Evolutionary conservation across 2,113 vertebrate species (phyloP).

Genomic region (Tympanuchus pallidicinctus): DNA sequence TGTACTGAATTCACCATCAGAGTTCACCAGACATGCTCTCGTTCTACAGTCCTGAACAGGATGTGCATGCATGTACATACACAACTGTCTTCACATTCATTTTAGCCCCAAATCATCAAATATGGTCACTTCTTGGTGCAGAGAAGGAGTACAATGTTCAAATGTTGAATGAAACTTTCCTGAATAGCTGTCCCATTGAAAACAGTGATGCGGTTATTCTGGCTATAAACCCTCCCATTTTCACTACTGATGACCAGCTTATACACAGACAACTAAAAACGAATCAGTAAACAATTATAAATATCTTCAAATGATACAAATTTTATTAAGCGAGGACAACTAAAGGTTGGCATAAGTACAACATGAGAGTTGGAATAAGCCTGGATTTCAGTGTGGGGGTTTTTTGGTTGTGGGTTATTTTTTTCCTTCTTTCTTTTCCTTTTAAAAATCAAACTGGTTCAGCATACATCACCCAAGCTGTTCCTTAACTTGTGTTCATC

Average conservation of each 20-base stretch:
- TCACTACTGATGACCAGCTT: background rate
- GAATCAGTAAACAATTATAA: background rate
- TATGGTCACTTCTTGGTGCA: background rate
- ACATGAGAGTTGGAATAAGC: background rate
- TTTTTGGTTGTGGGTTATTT: background rate
- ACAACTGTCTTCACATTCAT: background rate
- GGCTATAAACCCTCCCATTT: background rate
- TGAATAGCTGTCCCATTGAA: background rate
- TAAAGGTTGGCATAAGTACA: background rate
- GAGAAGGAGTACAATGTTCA: background rate
- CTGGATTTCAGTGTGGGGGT: background rate
- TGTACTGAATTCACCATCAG: background rate
- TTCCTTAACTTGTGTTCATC: background rate
- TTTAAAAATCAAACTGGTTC: background rate
- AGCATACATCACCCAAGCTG: background rate
- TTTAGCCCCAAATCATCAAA: background rate
- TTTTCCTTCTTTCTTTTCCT: background rate
- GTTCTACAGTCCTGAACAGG: background rate
- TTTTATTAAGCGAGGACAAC: background rate
- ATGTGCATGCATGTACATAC: accelerated
- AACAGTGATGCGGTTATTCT: background rate
- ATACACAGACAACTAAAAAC: background rate
- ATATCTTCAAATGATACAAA: background rate
- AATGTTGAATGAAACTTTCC: background rate
- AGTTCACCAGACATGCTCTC: background rate